Evolutionary conservation across 2,797 vertebrate genomes (phyloP), one percentile per base, ranked within the genome.

Genomic region (Fistularia tabacaria): DNA sequence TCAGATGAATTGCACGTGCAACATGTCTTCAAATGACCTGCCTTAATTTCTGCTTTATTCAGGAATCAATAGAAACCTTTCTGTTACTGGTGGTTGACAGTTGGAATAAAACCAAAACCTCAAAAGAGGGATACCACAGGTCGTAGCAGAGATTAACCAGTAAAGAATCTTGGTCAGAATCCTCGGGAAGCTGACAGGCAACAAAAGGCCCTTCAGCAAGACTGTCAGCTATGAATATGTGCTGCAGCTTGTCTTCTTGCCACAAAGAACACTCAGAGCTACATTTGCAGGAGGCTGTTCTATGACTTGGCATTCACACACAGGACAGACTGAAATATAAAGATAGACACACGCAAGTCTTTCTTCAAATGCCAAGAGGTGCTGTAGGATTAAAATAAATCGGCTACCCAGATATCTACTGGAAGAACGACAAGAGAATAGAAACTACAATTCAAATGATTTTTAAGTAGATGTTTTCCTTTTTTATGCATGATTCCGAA

Each of bases 381-480:
- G 67, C 71, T 49, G 40, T 47, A 41, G 67, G 77, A 74, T 75
- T 76, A 48, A 67, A 81, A 73, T 63, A 73, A 72, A 83, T 71
- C 56, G 53, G 58, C 51, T 38, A 9, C 66, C 51, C 36, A 70
- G 40, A 75, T 62, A 58, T 62, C 46, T 60, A 36, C 46, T 45
- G 38, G 15, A 13, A 51, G 58, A 54, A 46, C 12, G 48, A 59
- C 38, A 73, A 36, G 6, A 60, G 45, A 15, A 37, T 38, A 3
- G 47, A 66, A 68, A 64, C 6, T 74, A 45, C 5, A 25, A 25
- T 25, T 25, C 25, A 25, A 25, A 25, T 25, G 25, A 25, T 25
- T 25, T 25, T 25, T 25, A 25, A 3, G 25, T 25, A 3, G 25
- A n/a, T 25, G 2, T 25, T 25, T 25, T 25, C 5, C 25, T 25